Evolutionary conservation across 2,888 invertebrate genomes (phyloP).

Genomic region (Acanthosoma haemorrhoidale): DNA sequence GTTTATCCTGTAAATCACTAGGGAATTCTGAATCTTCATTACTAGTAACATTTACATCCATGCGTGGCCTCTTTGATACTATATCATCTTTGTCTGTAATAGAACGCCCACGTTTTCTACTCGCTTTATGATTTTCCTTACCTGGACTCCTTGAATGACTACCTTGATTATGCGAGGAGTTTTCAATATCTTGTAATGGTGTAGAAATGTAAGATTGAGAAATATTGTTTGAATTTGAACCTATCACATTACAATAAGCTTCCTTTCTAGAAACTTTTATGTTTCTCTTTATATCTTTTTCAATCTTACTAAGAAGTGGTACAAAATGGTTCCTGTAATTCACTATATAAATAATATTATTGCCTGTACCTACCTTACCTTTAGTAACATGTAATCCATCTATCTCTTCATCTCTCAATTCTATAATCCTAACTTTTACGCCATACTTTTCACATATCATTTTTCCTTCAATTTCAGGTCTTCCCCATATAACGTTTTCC

Average conservation of each 20-base stretch:
- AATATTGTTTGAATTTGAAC: slow-evolving; percentile 3
- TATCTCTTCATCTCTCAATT: slow-evolving; percentile 3
- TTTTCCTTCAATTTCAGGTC: background rate
- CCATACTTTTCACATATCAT: background rate
- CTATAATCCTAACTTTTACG: slow-evolving; percentile 3
- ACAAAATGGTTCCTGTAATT: background rate
- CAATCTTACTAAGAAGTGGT: background rate
- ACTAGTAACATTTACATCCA: background rate
- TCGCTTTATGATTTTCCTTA: background rate
- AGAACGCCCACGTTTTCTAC: background rate
- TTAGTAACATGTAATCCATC: background rate
- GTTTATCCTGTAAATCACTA: background rate
- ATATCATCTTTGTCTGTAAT: background rate
- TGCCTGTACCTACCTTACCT: background rate
- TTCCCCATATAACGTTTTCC: background rate
- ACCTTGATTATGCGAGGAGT: background rate
- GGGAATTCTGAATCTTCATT: background rate
- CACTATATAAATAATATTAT: background rate
- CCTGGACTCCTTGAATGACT: background rate
- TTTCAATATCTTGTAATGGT: slow-evolving; percentile 3
- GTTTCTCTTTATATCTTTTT: background rate
- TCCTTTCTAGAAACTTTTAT: background rate
- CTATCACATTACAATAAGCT: background rate
- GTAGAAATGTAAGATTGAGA: background rate
- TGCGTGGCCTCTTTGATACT: background rate